Base-by-base conservation (phyloP, 35 echinoderm and acorn worm genomes). In the Heliocidaris tuberculata region DNA sequence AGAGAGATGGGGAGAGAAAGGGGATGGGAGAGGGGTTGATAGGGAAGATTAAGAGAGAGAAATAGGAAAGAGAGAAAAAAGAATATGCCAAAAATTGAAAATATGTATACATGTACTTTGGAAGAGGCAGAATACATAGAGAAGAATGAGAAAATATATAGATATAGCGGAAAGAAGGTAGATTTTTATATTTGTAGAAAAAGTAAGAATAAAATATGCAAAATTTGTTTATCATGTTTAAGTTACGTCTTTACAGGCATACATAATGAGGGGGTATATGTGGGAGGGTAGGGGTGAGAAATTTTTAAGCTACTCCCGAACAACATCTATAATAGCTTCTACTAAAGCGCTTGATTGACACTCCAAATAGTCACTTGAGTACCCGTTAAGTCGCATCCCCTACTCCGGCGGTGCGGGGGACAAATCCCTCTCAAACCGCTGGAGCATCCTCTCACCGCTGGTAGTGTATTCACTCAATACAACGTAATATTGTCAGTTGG, bases 381-480 rank as follows among this genome's bases (percentile, higher is more conserved):
- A 24, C 87, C 47, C 87, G 31, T 32, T 89, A 89, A 89, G 87
- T 47, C 87, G 87, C 31, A 15, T 89, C 87, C 87, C 87, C 87
- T 42, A 13, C 87, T 31, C 47, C 31, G 87, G 87, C 87, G 87
- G 3, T 48, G 47, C 87, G 87, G 87, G 87, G 87, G 87, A 48
- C 47, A 47, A 89, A 89, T 47, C 87, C 87, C 87, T 19, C 87
- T 47, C 15, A 47, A 47, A 32, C 87, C 87, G 87, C 31, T 89
- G 87, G 87, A 47, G 31, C 29, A 15, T 47, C 87, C 31, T 27
- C 10, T 47, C 32, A 11, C 87, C 65, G 27, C 65, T 78, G 65
- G 65, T 78, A 78, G 65, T 78, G 8, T n/a, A 78, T 78, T 78
- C 65, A 78, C 65, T 78, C 65, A n/a, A n/a, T n/a, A 27, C 65